These are phyloP conservation scores for Cryptotis parvus DNA, from an alignment of 2,113 vertebrate species.

Conservation along the genomic window DNA sequence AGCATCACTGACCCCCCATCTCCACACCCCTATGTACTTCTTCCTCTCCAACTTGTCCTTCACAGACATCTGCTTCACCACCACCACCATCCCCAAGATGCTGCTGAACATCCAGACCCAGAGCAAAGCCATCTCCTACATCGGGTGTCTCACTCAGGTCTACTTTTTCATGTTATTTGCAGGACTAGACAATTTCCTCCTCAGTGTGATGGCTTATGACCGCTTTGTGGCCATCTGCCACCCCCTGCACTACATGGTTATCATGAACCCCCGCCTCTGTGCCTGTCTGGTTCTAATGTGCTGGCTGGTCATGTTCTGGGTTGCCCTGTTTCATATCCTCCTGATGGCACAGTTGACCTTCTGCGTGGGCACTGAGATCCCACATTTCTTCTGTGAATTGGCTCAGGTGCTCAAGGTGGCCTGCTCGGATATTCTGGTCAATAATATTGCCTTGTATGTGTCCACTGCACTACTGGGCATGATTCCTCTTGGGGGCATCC, in stretches of 20 bases:
- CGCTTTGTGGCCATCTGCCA: conserved; percentile 41
- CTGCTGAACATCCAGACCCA: background rate
- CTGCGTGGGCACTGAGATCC: background rate
- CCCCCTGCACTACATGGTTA: background rate
- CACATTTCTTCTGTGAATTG: conserved; percentile 68
- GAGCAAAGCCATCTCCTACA: background rate
- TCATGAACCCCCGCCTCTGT: conserved; percentile 7
- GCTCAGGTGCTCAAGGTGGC: conserved; percentile 24
- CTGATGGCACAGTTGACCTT: background rate
- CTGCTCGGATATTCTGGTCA: conserved; percentile 31
- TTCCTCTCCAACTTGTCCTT: conserved; percentile 16
- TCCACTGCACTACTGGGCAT: background rate
- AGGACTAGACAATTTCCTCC: background rate
- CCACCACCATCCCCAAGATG: conserved; percentile 43
- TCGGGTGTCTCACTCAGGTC: conserved; percentile 21
- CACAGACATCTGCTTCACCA: conserved; percentile 19
- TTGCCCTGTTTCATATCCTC: background rate
- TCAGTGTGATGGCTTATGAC: conserved; percentile 45
- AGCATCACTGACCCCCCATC: background rate
- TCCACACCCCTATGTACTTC: conserved; percentile 58
- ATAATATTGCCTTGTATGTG: conserved; percentile 20
- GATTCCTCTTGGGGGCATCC: background rate
- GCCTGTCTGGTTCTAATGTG: background rate
- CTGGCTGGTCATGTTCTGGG: background rate
- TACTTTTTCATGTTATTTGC: background rate